Conservation (phyloP, 2,797 vertebrate genomes). For the Pelobates cultripes region DNA sequence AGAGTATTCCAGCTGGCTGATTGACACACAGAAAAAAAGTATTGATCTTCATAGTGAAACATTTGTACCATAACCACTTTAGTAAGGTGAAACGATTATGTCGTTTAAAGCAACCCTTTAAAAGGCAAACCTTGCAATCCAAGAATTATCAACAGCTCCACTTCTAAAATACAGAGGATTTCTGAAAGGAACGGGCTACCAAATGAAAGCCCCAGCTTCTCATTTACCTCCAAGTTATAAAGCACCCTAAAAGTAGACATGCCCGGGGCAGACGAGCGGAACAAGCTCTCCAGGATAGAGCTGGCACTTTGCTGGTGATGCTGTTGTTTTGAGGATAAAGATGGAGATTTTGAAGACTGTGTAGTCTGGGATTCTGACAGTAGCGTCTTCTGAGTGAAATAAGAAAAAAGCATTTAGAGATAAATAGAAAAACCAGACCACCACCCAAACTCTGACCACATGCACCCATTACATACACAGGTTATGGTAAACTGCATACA, state of each 20-base stretch:
- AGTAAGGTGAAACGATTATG: too few relatives aligned
- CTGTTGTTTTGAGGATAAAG: conserved; percentile 92
- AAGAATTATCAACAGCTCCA: too few relatives aligned
- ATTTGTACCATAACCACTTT: too few relatives aligned
- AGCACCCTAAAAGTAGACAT: conserved; percentile 99
- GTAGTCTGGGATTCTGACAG: conserved; percentile 83
- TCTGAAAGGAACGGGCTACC: too few relatives aligned
- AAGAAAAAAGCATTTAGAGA: neutral
- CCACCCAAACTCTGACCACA: neutral
- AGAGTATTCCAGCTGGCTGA: too few relatives aligned
- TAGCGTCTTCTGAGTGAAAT: conserved; percentile 85
- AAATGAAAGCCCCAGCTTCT: too few relatives aligned
- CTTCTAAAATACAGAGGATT: too few relatives aligned
- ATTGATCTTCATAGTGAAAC: too few relatives aligned
- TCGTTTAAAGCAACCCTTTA: too few relatives aligned
- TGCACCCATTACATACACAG: neutral
- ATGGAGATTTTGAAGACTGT: conserved; percentile 93
- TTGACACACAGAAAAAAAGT: too few relatives aligned
- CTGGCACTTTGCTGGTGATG: conserved; percentile 96
- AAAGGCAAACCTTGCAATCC: too few relatives aligned
- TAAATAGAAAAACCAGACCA: conserved; percentile 15
- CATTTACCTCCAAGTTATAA: conserved; percentile 92
- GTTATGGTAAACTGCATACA: too few relatives aligned
- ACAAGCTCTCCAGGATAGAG: conserved; percentile 93
- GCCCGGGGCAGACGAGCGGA: conserved; percentile 94